Evolutionary conservation across 2,113 vertebrate genomes (phyloP).

Genomic region (Alaudala cheleensis): DNA sequence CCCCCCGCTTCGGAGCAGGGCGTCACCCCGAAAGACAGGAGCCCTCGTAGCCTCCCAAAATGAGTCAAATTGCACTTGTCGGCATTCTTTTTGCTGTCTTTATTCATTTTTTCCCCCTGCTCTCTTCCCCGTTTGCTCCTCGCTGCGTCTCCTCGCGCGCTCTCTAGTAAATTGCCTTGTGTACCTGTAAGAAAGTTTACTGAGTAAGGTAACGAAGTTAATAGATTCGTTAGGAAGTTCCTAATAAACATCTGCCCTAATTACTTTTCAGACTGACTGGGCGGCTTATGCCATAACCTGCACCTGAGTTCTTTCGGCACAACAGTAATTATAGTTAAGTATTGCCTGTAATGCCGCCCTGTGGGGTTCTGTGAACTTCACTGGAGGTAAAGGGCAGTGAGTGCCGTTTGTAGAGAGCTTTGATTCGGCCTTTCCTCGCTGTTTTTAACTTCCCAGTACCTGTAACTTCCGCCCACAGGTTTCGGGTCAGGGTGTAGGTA

Average conservation of each 20-base stretch:
- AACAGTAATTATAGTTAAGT: neutral
- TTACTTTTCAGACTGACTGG: slow-evolving; percentile 42
- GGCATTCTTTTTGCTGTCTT: neutral
- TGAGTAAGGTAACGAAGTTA: neutral
- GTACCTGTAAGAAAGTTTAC: neutral
- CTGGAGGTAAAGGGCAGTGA: neutral
- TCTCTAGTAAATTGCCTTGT: neutral
- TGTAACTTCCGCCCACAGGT: neutral
- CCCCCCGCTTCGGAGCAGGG: neutral
- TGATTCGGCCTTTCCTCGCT: neutral
- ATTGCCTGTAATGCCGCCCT: neutral
- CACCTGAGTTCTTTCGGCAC: neutral
- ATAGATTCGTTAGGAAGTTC: slow-evolving; percentile 23
- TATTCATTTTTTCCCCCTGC: fast-evolving
- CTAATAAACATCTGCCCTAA: slow-evolving; percentile 1
- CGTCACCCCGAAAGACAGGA: fast-evolving
- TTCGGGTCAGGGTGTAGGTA: neutral
- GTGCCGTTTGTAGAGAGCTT: neutral
- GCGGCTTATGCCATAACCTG: neutral
- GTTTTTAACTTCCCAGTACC: neutral
- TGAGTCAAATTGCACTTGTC: neutral
- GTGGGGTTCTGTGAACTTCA: neutral
- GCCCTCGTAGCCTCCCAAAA: fast-evolving
- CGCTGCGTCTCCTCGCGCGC: neutral
- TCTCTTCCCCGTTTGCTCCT: neutral